These are phyloP conservation scores for Ursus arctos DNA, from an alignment of 2,113 vertebrate species.

Conservation along the genomic window DNA sequence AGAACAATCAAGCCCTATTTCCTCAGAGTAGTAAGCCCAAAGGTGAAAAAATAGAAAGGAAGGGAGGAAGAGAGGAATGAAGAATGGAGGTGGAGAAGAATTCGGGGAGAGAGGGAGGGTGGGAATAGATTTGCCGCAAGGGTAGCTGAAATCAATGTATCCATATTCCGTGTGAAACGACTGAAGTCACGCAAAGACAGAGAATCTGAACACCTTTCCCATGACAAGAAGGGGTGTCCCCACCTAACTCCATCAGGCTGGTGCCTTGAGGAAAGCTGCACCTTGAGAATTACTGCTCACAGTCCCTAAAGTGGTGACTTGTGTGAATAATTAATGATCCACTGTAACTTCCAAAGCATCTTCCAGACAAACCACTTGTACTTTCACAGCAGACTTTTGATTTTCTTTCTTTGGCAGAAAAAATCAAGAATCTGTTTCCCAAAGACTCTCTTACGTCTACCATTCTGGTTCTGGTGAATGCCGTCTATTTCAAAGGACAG, in stretches of 20 bases:
- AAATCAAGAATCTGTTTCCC: conserved; percentile 90
- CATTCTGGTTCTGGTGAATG: conserved; percentile 88
- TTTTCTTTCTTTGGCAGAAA: conserved; percentile 82
- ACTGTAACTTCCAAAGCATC: not conserved
- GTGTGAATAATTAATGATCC: not conserved
- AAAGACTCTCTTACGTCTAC: conserved; percentile 73
- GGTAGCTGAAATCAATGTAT: not conserved
- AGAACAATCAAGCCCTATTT: not conserved
- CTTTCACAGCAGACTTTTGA: not conserved
- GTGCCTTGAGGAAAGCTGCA: fast-evolving
- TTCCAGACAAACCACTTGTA: not conserved
- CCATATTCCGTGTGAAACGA: not conserved
- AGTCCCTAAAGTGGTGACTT: not conserved
- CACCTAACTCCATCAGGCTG: not conserved
- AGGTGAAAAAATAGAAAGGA: not conserved
- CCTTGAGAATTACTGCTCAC: not conserved
- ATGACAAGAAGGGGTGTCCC: not conserved
- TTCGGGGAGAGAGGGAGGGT: not conserved
- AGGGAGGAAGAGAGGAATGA: too few relatives aligned
- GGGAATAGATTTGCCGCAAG: not conserved
- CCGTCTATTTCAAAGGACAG: conserved; percentile 91
- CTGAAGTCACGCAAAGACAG: not conserved
- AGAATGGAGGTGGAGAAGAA: not conserved
- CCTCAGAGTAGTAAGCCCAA: not conserved
- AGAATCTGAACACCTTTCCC: not conserved